A percentile compares a stretch with the other conserved stretches of the same genome.
These are phyloP conservation scores for Sipha maydis DNA, from an alignment of 2,888 invertebrate genomes.

Conservation along the genomic window DNA sequence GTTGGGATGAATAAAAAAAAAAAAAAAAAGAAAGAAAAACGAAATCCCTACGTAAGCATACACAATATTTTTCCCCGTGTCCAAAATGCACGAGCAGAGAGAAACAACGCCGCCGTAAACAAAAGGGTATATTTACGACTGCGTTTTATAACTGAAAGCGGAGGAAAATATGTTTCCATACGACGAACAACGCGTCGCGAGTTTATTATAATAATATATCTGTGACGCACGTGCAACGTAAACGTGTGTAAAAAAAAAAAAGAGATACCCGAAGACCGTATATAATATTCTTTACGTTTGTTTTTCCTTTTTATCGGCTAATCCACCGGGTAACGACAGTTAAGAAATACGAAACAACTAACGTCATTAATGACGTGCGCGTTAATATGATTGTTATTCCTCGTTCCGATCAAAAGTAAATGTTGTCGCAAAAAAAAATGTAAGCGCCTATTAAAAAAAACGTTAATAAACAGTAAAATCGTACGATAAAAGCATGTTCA, in stretches of 20 bases:
- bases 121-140: conserved; percentile 12
- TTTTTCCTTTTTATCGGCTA: not conserved
- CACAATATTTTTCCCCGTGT: not conserved
- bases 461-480: not conserved
- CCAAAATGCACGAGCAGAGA: not conserved
- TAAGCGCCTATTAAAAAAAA: too few relatives aligned
- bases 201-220: not conserved
- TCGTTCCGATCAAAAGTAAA: not conserved
- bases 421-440: not conserved
- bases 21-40: not conserved
- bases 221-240: not conserved
- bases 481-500: not conserved
- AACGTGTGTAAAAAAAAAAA: not conserved
- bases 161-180: not conserved
- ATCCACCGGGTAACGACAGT: not conserved
- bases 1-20: not conserved
- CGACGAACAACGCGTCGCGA: not conserved
- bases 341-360: not conserved
- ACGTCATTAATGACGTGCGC: not conserved
- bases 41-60: not conserved
- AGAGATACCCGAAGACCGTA: not conserved
- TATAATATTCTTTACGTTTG: not conserved
- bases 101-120: not conserved
- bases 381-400: not conserved
- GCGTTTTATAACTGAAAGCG: conserved; percentile 18